Percentiles rank a stretch among this genome's conserved stretches.
phyloP scores from a whole-genome alignment of 2,113 vertebrate genomes.

The Mesembrinibis cayennensis region DNA sequence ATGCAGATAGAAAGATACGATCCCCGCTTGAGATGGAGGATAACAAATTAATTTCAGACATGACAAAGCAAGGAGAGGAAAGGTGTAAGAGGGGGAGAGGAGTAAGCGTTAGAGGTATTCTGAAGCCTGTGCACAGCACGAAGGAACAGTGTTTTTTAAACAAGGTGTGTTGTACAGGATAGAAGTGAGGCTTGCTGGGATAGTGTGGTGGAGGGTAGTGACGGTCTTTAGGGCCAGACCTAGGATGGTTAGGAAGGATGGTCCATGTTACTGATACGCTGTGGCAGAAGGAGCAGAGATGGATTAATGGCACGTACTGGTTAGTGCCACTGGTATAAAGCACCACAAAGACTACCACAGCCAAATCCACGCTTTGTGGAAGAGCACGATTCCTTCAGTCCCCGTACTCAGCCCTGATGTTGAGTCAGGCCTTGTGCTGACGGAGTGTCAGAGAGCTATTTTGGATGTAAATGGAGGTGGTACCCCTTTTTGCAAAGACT shows the following conservation, averaged over 20 bases:
- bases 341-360: background rate
- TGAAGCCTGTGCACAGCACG: background rate
- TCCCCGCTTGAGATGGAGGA: background rate
- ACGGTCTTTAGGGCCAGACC: background rate
- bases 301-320: background rate
- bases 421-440: background rate
- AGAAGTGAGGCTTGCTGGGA: background rate
- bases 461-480: background rate
- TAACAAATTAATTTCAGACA: conserved; percentile 13
- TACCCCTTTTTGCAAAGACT: background rate
- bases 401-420: rapidly evolving
- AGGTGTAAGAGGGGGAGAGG: background rate
- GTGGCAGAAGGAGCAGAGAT: background rate
- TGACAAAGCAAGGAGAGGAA: background rate
- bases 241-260: background rate
- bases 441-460: background rate
- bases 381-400: background rate
- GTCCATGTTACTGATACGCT: rapidly evolving
- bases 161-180: background rate
- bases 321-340: background rate
- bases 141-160: background rate
- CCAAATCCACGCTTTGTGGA: background rate
- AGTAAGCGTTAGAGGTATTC: background rate
- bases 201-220: background rate
- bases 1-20: background rate